These are phyloP conservation scores for Bothrops jararaca DNA, from an alignment of 2,113 vertebrate species.

Conservation along the genomic window DNA sequence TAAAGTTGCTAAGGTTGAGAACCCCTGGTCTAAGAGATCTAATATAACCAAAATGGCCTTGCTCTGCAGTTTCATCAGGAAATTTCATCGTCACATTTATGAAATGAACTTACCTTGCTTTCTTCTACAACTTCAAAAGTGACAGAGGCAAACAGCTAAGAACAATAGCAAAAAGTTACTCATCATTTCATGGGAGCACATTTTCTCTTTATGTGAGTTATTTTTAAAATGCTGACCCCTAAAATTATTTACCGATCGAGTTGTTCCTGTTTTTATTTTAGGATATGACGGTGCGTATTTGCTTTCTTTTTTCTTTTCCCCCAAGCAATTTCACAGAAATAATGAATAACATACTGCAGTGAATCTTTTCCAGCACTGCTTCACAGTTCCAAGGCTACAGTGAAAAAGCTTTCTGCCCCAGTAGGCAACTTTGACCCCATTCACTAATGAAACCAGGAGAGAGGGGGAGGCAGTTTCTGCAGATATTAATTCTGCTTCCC, in stretches of 20 bases:
- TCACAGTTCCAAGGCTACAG: neutral
- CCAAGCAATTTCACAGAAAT: neutral
- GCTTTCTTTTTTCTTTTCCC: neutral
- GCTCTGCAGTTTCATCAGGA: neutral
- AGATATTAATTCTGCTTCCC: neutral
- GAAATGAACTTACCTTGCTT: conserved; percentile 77
- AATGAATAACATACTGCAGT: neutral
- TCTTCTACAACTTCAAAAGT: conserved; percentile 88
- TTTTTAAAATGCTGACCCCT: conserved; percentile 3
- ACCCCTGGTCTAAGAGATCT: conserved; percentile 10
- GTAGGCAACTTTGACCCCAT: neutral
- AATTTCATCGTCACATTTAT: neutral
- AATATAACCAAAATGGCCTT: neutral
- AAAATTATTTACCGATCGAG: neutral
- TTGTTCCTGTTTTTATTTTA: neutral
- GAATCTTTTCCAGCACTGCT: neutral
- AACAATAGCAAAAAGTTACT: conserved; percentile 47
- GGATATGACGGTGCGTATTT: neutral
- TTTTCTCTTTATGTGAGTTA: neutral
- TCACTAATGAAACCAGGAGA: neutral
- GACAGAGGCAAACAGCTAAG: conserved; percentile 85
- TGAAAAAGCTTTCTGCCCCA: neutral
- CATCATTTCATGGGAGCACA: neutral
- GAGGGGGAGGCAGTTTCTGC: neutral
- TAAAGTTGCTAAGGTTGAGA: too few species aligned